A percentile compares a stretch with the other conserved stretches of the same genome.
Evolutionary conservation across 2,113 vertebrate genomes (phyloP).

Genomic region (Pyrgilauda ruficollis): DNA sequence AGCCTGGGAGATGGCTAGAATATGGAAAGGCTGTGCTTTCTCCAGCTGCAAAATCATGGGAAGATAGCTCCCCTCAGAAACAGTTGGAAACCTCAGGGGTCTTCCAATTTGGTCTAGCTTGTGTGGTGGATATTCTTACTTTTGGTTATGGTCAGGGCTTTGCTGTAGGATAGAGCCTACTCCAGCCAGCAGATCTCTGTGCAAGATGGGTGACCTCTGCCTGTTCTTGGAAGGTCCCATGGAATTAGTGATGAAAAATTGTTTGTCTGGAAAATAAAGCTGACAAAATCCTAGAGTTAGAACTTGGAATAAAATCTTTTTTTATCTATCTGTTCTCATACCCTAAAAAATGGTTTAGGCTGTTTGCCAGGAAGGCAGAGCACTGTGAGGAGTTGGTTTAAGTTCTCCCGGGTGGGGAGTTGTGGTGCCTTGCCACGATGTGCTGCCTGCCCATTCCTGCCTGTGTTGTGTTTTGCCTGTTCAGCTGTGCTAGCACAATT

Average conservation of each 20-base stretch:
- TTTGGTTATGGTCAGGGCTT: neutral
- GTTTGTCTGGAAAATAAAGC: neutral
- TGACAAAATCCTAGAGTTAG: neutral
- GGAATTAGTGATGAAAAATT: neutral
- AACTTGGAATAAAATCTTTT: neutral
- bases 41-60: neutral
- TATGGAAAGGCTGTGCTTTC: neutral
- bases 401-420: neutral
- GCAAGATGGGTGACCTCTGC: neutral
- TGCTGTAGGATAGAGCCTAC: neutral
- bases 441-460: neutral
- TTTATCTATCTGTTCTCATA: neutral
- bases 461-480: neutral
- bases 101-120: neutral
- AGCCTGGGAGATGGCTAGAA: neutral
- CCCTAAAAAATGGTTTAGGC: neutral
- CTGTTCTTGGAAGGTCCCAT: neutral
- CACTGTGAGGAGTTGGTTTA: neutral
- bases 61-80: neutral
- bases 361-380: neutral
- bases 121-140: neutral
- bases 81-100: neutral
- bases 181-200: neutral
- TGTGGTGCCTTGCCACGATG: neutral
- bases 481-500: slow-evolving; percentile 46